Conservation (phyloP, 2,113 vertebrate genomes). For the Typhlomys cinereus region DNA sequence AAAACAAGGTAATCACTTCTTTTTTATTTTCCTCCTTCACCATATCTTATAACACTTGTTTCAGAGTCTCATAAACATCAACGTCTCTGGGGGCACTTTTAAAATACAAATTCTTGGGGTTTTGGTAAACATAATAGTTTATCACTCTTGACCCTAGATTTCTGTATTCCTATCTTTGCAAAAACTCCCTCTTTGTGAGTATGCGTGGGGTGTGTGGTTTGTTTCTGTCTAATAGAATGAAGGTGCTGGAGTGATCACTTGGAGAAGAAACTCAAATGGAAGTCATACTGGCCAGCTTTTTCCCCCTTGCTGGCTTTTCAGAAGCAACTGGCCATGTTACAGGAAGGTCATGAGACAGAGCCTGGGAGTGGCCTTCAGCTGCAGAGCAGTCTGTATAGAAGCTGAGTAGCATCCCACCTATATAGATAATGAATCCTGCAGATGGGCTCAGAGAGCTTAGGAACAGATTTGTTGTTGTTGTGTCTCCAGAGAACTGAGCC, state of each 20-base stretch:
- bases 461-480: neutral
- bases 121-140: neutral
- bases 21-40: neutral
- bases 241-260: neutral
- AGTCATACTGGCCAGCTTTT: neutral
- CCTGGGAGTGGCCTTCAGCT: neutral
- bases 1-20: neutral
- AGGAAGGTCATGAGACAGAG: neutral
- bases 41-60: neutral
- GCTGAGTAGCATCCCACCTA: neutral
- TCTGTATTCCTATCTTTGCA: neutral
- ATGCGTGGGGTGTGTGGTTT: neutral
- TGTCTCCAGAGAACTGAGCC: neutral
- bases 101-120: neutral
- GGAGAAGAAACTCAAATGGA: neutral
- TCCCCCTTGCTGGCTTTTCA: neutral
- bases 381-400: neutral
- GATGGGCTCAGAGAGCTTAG: neutral
- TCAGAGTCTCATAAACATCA: neutral
- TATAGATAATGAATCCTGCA: neutral
- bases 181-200: neutral
- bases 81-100: neutral
- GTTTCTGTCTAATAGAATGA: neutral
- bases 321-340: neutral
- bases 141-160: neutral